Base-by-base conservation (phyloP, 2,113 vertebrate genomes). In the Amblyornis subalaris region DNA sequence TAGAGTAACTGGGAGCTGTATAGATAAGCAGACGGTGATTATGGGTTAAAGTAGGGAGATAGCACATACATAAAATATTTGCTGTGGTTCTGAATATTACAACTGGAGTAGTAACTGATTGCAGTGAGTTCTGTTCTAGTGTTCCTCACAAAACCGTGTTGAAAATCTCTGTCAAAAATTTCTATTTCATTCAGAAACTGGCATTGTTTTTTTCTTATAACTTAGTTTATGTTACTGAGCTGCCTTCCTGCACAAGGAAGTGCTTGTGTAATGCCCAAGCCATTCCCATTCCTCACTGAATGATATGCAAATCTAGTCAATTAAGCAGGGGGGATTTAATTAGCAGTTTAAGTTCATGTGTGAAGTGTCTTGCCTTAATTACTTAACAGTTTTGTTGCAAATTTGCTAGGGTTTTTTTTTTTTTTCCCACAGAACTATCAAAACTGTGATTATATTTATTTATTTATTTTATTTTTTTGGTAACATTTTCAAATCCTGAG, bases 341-440 rank as follows among this genome's bases (percentile, higher is more conserved):
- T 98, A 98, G 98, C 98, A 98, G 97, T 98, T 98, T 98, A 97
- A 98, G 97, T 98, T 98, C 98, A 98, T 98, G 98, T 98, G 98
- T 97, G 98, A 98, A 98, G 96, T 97, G 97, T 97, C 97, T 97
- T 97, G 97, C 96, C 95, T 98, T 98, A 98, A 98, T 98, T 98
- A 98, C 98, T 98, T 98, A 98, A 98, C 98, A 98, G 98, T 98
- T 98, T 98, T 97, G 97, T 98, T 97, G 98, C 97, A 97, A 98
- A 98, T 98, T 98, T 98, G 97, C 92, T 97, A 97, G 96, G 95
- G 6, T 5, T 80, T 89, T 90, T 93, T 97, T 75, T 97, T 97
- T 94, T 97, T 94, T 97, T 96, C 72, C 88, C 76, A 94, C 95
- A 97, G 95, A 98, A 97, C 97, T 97, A 97, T 97, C 97, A 98